Evolutionary conservation across 2,888 invertebrate genomes (phyloP).

Genomic region (Zygogramma bicolorata): DNA sequence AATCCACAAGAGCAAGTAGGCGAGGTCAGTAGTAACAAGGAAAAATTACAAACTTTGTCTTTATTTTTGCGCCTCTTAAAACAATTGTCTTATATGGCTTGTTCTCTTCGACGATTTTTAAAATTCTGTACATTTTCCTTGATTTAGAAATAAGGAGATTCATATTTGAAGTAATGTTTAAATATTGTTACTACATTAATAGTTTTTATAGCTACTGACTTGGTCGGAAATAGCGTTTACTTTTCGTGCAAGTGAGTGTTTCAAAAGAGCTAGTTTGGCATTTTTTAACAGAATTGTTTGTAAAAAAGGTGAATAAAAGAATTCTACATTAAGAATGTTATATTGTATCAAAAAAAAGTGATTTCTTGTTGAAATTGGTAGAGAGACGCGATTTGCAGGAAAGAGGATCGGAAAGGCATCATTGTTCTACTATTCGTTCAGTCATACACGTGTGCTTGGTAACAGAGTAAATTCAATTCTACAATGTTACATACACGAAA

Average conservation of each 20-base stretch:
- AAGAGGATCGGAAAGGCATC: too few species aligned
- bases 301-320: conserved; percentile 42
- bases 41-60: too few species aligned
- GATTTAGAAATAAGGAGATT: conserved; percentile 41
- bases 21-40: too few species aligned
- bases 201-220: conserved; percentile 55
- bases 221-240: conserved; percentile 38
- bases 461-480: too few species aligned
- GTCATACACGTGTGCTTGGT: too few species aligned
- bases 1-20: too few species aligned
- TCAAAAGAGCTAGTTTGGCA: conserved; percentile 46
- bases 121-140: conserved; percentile 39
- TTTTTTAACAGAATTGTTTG: conserved; percentile 49
- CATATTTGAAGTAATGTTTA: conserved; percentile 53
- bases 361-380: too few species aligned
- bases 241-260: conserved; percentile 43
- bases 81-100: neutral
- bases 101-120: conserved; percentile 1
- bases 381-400: too few species aligned
- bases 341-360: neutral
- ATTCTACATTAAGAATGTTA: neutral
- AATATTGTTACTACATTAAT: conserved; percentile 60
- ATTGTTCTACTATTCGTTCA: too few species aligned
- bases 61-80: too few species aligned
- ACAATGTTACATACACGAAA: too few species aligned